These are phyloP conservation scores for Eupithecia pulchellata DNA, from an alignment of 2,888 invertebrate genomes.

Conservation along the genomic window DNA sequence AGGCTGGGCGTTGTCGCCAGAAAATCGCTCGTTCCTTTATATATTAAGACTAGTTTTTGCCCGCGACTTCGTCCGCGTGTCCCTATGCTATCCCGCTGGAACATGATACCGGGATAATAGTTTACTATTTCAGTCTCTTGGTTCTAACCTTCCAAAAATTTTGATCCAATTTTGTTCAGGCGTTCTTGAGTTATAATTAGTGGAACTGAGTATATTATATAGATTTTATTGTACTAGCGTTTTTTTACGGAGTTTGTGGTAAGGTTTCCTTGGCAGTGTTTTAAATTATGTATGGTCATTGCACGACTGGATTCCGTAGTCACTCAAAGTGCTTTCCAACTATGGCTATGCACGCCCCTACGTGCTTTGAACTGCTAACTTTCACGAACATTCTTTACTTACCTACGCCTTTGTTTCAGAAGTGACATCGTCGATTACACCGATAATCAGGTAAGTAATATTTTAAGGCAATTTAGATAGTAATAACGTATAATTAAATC, in stretches of 20 bases:
- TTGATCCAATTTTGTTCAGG: too few species aligned
- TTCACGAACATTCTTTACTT: conserved; percentile 40
- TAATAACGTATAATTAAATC: background rate
- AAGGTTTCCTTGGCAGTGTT: conserved; percentile 13
- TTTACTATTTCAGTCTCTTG: too few species aligned
- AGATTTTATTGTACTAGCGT: background rate
- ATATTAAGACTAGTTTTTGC: too few species aligned
- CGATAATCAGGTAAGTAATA: conserved; percentile 72
- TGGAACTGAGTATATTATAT: too few species aligned
- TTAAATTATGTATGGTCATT: conserved; percentile 38
- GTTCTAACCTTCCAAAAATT: too few species aligned
- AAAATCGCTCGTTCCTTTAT: too few species aligned
- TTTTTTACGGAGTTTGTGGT: background rate
- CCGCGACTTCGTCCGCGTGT: too few species aligned
- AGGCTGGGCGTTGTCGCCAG: too few species aligned
- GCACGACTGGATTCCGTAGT: conserved; percentile 46
- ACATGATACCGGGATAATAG: too few species aligned
- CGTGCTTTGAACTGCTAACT: conserved; percentile 48
- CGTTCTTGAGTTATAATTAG: too few species aligned
- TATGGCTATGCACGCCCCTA: conserved; percentile 49
- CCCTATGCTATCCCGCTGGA: too few species aligned
- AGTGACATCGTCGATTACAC: conserved; percentile 77
- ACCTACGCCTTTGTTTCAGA: conserved; percentile 62
- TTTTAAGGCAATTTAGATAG: background rate
- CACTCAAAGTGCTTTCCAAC: conserved; percentile 48